phyloP scores from a whole-genome alignment of 2,888 invertebrate genomes.

The Colletes collaris region DNA sequence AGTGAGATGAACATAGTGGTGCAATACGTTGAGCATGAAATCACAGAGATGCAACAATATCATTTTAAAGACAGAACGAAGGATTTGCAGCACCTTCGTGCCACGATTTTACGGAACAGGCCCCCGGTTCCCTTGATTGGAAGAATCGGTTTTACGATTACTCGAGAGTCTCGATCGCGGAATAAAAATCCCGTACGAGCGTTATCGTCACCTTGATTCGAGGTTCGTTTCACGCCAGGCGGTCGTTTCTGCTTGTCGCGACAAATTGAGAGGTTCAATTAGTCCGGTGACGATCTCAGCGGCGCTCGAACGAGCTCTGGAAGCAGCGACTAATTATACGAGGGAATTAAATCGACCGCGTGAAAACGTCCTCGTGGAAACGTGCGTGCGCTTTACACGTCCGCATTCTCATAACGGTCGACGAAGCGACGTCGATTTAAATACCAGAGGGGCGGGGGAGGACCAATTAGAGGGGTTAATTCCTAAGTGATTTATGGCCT shows the following conservation, averaged over 20 bases:
- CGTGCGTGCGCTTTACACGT: conserved; percentile 34
- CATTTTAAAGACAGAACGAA: too few relatives aligned
- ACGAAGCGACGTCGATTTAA: conserved; percentile 67
- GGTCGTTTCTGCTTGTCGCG: conserved; percentile 11
- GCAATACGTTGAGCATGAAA: too few relatives aligned
- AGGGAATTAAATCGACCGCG: conserved; percentile 51
- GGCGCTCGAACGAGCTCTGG: conserved; percentile 11
- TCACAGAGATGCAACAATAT: too few relatives aligned
- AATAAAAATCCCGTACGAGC: background rate
- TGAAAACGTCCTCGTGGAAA: conserved; percentile 38
- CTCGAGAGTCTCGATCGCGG: too few relatives aligned
- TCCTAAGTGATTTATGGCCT: conserved; percentile 76
- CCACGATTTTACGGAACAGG: too few relatives aligned
- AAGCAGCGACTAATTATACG: conserved; percentile 47
- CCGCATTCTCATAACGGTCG: conserved; percentile 30
- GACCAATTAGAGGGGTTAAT: conserved; percentile 77
- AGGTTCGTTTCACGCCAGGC: conserved; percentile 29
- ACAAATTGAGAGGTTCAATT: conserved; percentile 50
- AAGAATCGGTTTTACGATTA: too few relatives aligned
- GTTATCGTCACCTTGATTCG: conserved; percentile 29
- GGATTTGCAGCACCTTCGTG: too few relatives aligned
- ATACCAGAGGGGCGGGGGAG: conserved; percentile 44
- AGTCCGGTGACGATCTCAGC: conserved; percentile 37
- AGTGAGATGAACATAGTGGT: too few relatives aligned
- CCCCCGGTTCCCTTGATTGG: too few relatives aligned